Base-by-base conservation (phyloP, 2,797 vertebrate species). In the Pipistrellus pygmaeus region DNA sequence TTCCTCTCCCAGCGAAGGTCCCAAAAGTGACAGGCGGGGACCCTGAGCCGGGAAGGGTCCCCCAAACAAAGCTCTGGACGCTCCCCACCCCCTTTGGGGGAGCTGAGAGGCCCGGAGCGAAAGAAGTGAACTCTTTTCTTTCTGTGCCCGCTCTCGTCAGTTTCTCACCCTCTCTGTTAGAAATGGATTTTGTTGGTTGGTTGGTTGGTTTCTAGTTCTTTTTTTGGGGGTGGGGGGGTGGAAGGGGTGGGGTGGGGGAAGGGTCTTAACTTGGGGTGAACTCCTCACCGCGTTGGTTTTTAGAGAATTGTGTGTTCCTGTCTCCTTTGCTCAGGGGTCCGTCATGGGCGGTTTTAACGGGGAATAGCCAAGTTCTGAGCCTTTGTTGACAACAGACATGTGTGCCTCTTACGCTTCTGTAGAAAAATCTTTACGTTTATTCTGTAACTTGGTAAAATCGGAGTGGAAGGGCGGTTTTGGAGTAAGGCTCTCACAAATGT, bases 1-100 rank as follows among this genome's bases (percentile, higher is more conserved):
- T 35, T 53, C 78, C 72, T 66, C 55, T 41, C 41, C 73, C 46
- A 23, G 62, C 81, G 25, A 46, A 12, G 80, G 72, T 57, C 75
- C 68, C 5, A 46, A 62, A 62, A 78, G 81, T 77, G 94, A 71
- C 87, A 12, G 75, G 23, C 82, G 41, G 44, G 96, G 90, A 84
- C 55, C 92, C 85, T 75, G 83, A 44, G 66, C 71, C 0, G 44
- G 72, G 84, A 81, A 27, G 72, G 75, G 83, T 91, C 91, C 91
- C 91, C 48, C 76, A 89, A 86, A 97, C 95, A 96, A 96, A 97
- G 96, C 96, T 95, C 48, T 48, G 96, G 48, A 72, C 80, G 9
- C 69, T 55, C 55, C 73, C 57, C 55, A 38, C 18, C 4, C 41
- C n/a, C 30, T 12, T 12, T 6, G 93, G 76, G 41, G 46, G 77